These are phyloP conservation scores for Cossypha niveicapilla DNA, from an alignment of 2,797 vertebrate species.

Conservation along the genomic window DNA sequence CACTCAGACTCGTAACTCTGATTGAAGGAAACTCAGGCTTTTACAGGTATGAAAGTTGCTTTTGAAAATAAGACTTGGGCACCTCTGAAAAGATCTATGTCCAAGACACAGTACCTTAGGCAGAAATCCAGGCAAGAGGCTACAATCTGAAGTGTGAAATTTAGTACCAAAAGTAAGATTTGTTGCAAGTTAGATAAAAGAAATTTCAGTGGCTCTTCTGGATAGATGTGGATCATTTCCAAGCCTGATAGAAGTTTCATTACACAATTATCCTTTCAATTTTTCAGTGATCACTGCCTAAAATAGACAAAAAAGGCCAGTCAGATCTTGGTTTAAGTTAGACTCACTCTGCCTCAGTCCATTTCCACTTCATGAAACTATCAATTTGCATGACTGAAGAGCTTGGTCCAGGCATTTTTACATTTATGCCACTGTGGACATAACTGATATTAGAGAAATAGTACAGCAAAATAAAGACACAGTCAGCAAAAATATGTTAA, in stretches of 20 bases:
- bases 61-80: not conserved
- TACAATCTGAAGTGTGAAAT: not conserved
- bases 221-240: not conserved
- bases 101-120: not conserved
- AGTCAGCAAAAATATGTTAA: conserved; percentile 12
- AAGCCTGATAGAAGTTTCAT: not conserved
- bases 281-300: not conserved
- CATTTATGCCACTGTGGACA: not conserved
- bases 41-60: not conserved
- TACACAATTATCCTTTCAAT: not conserved
- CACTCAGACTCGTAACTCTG: not conserved
- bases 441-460: not conserved
- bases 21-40: not conserved
- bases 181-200: not conserved
- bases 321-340: not conserved
- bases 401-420: not conserved
- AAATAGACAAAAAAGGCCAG: not conserved
- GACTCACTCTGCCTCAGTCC: not conserved
- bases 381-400: not conserved
- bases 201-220: not conserved
- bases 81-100: not conserved
- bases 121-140: not conserved
- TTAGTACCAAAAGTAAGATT: not conserved
- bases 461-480: not conserved
- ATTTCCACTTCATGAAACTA: not conserved